phyloP scores from a whole-genome alignment of 2,113 vertebrate species.

The Raja brachyura region DNA sequence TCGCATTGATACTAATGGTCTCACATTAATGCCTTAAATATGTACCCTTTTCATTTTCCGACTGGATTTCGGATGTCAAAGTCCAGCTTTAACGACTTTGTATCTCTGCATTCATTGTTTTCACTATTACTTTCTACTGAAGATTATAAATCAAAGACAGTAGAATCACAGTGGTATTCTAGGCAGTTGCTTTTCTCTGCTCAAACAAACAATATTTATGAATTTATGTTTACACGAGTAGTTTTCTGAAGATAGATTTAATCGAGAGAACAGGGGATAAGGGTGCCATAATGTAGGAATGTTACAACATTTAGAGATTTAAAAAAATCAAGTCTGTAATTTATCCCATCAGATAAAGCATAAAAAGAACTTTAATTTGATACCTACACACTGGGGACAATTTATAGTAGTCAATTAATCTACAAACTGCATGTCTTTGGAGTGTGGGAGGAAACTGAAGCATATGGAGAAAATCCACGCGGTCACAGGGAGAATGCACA shows the following conservation, averaged over 20 bases:
- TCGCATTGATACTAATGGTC: neutral
- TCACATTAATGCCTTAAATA: constrained; percentile 3
- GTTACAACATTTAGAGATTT: too few species aligned
- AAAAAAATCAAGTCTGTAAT: too few species aligned
- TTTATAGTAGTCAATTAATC: too few species aligned
- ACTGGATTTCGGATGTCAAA: neutral
- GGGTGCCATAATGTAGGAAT: neutral
- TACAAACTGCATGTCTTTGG: too few species aligned
- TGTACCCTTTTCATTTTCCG: neutral
- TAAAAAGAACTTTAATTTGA: too few species aligned
- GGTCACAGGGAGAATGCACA: too few species aligned
- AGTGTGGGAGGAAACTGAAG: too few species aligned
- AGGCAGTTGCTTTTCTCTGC: neutral
- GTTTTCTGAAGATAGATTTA: neutral
- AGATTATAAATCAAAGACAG: neutral
- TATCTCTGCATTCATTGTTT: neutral
- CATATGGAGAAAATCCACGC: too few species aligned
- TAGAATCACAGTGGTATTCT: neutral
- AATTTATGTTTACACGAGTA: neutral
- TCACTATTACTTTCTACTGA: too few species aligned
- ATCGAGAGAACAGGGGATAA: neutral
- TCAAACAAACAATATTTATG: neutral
- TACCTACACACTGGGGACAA: too few species aligned
- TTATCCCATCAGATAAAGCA: too few species aligned
- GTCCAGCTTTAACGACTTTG: neutral